These are phyloP conservation scores for Alcedo atthis DNA, from an alignment of 2,797 vertebrate species.

Conservation along the genomic window DNA sequence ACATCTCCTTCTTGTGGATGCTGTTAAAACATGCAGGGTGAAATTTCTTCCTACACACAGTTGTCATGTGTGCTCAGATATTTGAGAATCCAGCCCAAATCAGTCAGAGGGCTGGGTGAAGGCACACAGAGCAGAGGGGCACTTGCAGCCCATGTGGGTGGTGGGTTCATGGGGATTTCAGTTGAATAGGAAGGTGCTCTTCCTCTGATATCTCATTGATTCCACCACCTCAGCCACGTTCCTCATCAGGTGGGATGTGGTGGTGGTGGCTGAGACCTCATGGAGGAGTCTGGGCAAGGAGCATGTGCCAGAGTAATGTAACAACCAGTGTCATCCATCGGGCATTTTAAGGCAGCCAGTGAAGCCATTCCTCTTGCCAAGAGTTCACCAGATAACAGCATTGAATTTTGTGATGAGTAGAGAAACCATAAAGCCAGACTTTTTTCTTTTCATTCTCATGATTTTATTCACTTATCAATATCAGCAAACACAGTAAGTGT, in stretches of 20 bases:
- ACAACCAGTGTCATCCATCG: neutral
- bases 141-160: neutral
- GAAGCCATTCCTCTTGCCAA: constrained; percentile 22
- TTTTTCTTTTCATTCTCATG: neutral
- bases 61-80: neutral
- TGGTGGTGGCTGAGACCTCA: neutral
- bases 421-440: constrained; percentile 37
- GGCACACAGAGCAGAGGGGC: rapidly evolving
- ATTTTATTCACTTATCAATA: constrained; percentile 56
- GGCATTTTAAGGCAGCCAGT: constrained; percentile 21
- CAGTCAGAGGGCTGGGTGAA: neutral
- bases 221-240: neutral
- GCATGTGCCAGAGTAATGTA: neutral
- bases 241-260: neutral
- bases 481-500: constrained; percentile 38
- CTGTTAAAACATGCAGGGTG: constrained; percentile 50
- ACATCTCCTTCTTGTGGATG: neutral
- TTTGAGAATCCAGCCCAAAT: neutral
- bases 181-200: neutral
- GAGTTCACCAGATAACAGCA: neutral
- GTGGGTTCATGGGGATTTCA: neutral
- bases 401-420: constrained; percentile 26
- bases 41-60: constrained; percentile 26
- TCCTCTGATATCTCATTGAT: neutral
- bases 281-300: neutral